Percentiles rank a stretch among this genome's conserved stretches.
These are phyloP conservation scores for Drosophila ambigua DNA, from an alignment of 1,140 invertebrate genomes.

Conservation along the genomic window DNA sequence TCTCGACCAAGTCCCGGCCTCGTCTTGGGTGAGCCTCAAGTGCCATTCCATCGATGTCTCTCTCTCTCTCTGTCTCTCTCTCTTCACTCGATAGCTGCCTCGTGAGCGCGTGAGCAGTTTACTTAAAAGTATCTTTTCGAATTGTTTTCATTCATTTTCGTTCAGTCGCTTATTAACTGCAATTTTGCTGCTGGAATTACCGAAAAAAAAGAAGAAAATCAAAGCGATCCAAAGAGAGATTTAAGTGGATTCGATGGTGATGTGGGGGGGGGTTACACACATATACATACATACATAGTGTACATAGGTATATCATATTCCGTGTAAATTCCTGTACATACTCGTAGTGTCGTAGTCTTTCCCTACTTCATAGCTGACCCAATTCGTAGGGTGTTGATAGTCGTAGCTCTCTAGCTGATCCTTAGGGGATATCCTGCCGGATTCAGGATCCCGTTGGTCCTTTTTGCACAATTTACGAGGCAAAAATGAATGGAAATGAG, in stretches of 20 bases:
- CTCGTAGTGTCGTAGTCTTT: too few relatives aligned
- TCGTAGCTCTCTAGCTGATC: too few relatives aligned
- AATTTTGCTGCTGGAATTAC: slow-evolving; percentile 48
- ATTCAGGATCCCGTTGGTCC: slow-evolving; percentile 56
- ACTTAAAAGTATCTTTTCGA: slow-evolving; percentile 51
- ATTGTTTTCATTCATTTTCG: slow-evolving; percentile 31
- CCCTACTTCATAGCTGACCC: too few relatives aligned
- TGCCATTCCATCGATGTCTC: slow-evolving; percentile 30
- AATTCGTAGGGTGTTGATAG: too few relatives aligned
- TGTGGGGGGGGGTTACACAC: neutral
- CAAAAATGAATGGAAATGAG: slow-evolving; percentile 71
- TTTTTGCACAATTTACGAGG: slow-evolving; percentile 70
- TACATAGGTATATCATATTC: too few relatives aligned
- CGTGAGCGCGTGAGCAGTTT: slow-evolving; percentile 67
- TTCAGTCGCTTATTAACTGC: slow-evolving; percentile 34
- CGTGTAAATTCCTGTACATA: too few relatives aligned
- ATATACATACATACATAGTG: too few relatives aligned
- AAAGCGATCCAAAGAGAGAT: slow-evolving; percentile 29
- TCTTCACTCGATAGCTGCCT: slow-evolving; percentile 21
- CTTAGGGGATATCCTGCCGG: slow-evolving; percentile 7
- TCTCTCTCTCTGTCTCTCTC: slow-evolving; percentile 1
- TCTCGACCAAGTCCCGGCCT: slow-evolving; percentile 15
- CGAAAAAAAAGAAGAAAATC: slow-evolving; percentile 22
- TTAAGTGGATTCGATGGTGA: slow-evolving; percentile 10
- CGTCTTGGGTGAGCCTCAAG: slow-evolving; percentile 66